Evolutionary conservation across 2,888 invertebrate genomes (phyloP), one percentile per base, ranked within the genome.

Genomic region (Euclidia mi): DNA sequence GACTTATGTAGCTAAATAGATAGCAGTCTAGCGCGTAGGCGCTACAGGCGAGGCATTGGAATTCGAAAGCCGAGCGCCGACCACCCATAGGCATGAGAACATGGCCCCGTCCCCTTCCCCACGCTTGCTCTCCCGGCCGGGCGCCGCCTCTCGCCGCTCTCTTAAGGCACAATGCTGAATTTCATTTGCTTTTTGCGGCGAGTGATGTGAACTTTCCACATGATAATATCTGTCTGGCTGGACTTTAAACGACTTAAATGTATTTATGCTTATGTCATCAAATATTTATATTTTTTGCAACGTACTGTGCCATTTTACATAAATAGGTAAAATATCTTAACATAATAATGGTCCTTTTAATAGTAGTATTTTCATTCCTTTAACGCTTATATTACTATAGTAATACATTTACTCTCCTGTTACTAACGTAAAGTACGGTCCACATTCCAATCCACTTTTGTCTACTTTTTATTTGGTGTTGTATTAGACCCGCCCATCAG

Each of bases 21-120:
- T 80, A 77, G 75, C 76, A 81, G 85, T 83, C 83, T 85, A 84
- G 81, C 84, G 88, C 88, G 92, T 93, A 92, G 93, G 94, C 93
- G 92, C 91, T 90, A 88, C 89, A 87, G 88, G 89, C 91, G 87
- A 91, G 88, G 88, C 91, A 89, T 90, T 90, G 94, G 94, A 94
- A 94, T 94, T 94, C 87, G 93, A 93, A 93, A 91, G 94, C 92
- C 90, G 90, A 90, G 90, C 92, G 88, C 85, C 89, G 94, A 93
- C 94, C 94, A 93, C 94, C 94, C 94, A 92, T 89, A 91, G 92
- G 89, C 94, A 91, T 93, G 94, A 92, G 94, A 94, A 93, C 94
- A 82, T 79, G 87, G 87, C 87, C 85, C 83, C 87, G 88, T 87
- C 88, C 91, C 92, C 89, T 91, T 92, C 92, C 93, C 92, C 93